Evolutionary conservation across 2,888 invertebrate species (phyloP).

Genomic region (Leucoma salicis): DNA sequence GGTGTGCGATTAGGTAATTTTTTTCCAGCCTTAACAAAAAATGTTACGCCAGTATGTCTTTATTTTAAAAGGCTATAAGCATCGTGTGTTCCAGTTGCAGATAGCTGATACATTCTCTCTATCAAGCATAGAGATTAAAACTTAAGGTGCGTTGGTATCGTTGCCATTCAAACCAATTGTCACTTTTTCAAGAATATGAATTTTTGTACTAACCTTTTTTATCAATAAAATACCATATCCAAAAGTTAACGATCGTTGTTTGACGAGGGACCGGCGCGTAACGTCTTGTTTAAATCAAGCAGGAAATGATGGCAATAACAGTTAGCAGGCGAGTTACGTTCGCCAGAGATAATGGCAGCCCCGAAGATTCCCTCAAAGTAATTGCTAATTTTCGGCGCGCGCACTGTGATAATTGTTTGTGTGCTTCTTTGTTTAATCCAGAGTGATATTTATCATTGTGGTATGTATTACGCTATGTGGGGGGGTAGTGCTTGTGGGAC

Average conservation of each 20-base stretch:
- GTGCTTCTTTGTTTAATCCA: constrained; percentile 50
- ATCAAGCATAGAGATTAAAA: no score
- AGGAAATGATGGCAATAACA: constrained; percentile 74
- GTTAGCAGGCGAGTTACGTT: constrained; percentile 68
- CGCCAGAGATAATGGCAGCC: constrained; percentile 63
- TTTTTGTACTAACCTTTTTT: no score
- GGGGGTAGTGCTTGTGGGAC: no score
- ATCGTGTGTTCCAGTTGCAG: no score
- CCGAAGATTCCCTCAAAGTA: constrained; percentile 68
- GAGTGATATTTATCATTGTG: constrained; percentile 10
- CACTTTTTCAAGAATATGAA: no score
- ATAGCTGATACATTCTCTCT: no score
- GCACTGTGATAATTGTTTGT: constrained; percentile 62
- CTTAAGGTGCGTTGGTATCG: no score
- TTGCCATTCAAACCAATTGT: no score
- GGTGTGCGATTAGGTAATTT: no score
- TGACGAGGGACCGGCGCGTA: constrained; percentile 49
- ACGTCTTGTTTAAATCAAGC: constrained; percentile 77
- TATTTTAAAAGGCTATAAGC: no score
- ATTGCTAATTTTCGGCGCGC: constrained; percentile 68
- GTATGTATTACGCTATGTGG: neutral
- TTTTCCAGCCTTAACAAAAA: no score
- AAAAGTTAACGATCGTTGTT: constrained; percentile 12
- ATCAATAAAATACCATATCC: constrained; percentile 19
- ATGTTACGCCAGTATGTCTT: no score